A percentile compares a stretch with the other conserved stretches of the same genome.
Evolutionary conservation across 1,140 invertebrate genomes (phyloP).

Genomic region (Brachionus koreanus): DNA sequence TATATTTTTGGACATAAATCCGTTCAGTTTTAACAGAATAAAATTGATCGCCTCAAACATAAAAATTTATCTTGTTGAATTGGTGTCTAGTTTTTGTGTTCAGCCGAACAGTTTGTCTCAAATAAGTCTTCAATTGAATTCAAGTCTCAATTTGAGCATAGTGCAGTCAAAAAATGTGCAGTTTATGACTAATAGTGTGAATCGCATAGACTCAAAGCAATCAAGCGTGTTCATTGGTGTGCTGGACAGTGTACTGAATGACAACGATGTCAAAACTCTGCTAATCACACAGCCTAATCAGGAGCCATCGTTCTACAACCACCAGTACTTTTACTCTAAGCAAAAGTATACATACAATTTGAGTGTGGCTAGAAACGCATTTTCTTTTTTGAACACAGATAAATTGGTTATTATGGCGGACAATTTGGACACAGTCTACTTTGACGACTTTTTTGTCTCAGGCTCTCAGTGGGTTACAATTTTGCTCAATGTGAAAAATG

Average conservation of each 20-base stretch:
- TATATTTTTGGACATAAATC: constrained; percentile 12
- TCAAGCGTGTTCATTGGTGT: neutral
- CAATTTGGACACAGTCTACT: constrained; percentile 3
- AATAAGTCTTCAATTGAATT: neutral
- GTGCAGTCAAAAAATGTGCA: constrained; percentile 12
- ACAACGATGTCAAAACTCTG: neutral
- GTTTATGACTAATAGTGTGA: neutral
- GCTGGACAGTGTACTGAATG: neutral
- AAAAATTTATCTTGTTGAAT: neutral
- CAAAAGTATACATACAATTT: constrained; percentile 24
- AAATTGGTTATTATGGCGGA: neutral
- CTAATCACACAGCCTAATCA: neutral
- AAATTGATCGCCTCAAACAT: neutral
- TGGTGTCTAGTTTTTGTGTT: constrained; percentile 7
- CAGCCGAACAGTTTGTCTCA: neutral
- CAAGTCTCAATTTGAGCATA: neutral
- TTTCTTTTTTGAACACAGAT: neutral
- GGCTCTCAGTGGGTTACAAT: neutral
- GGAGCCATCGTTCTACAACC: neutral
- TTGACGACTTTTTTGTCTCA: neutral
- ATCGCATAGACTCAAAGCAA: neutral
- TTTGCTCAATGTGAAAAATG: neutral
- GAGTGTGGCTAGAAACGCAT: neutral
- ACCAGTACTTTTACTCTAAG: neutral
- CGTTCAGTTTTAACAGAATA: neutral